Base-by-base conservation (phyloP, 2,797 vertebrate species). In the Etheostoma nigrum region DNA sequence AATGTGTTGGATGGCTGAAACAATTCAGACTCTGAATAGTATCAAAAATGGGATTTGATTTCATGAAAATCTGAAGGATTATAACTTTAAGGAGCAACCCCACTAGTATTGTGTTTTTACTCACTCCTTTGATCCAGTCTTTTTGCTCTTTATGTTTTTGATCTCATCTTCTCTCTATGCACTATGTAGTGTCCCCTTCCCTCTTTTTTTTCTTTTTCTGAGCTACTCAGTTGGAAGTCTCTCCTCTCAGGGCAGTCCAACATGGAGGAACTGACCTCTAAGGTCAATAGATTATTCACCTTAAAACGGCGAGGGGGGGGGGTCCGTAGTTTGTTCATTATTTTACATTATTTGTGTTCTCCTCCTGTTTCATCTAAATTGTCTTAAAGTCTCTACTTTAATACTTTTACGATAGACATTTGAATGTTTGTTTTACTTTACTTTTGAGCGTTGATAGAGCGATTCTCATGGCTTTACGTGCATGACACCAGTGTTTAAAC, bases 401-500 rank as follows among this genome's bases (percentile, higher is more conserved):
- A 4, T 1, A 23, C 9, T 23, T n/a, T 19, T 25, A 11, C 15
- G 5, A 21, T 16, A 55, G 27, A 51, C 33, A 16, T 53, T 30
- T 8, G 2, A 72, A 4, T 21, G 42, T 58, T 74, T 60, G 25
- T 66, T 77, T 82, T 33, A 33, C 27, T 54, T 42, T 16, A 19
- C 54, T 40, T 78, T 67, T 30, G 4, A 45, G 55, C 21, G 27
- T 47, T 21, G 57, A 58, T 36, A 51, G 55, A 77, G 79, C 71
- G 72, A 82, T 83, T 92, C 88, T 86, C 76, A 78, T 47, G 77
- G 73, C 78, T 86, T 76, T 79, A 23, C 67, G 12, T 87, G 72
- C 65, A n/a, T 72, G 77, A 85, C 90, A 81, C 88, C 75, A 51
- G 75, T 69, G 80, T 90, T 93, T 91, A 89, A 88, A 85, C 73